Evolutionary conservation across 2,113 vertebrate genomes (phyloP).

Genomic region (Fulmarus glacialis): DNA sequence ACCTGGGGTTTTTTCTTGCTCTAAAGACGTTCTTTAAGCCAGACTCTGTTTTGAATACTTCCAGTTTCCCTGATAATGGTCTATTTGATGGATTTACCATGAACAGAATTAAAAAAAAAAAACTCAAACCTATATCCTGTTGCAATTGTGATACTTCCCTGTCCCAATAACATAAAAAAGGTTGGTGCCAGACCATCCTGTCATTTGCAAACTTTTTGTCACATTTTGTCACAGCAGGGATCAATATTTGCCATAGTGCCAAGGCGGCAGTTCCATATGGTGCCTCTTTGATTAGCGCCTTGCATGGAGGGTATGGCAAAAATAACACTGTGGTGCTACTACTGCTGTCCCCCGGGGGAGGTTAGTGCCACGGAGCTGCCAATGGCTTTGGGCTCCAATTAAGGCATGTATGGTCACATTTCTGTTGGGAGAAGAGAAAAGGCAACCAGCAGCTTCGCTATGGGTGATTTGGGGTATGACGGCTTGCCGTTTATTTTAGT

Average conservation of each 20-base stretch:
- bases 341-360: neutral
- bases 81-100: neutral
- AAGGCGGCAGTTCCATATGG: neutral
- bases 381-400: rapidly evolving
- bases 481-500: neutral
- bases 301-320: neutral
- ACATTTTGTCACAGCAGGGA: conserved; percentile 12
- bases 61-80: neutral
- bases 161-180: neutral
- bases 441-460: neutral
- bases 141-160: neutral
- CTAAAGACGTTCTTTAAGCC: neutral
- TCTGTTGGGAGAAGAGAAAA: neutral
- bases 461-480: rapidly evolving
- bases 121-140: neutral
- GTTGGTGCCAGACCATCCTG: neutral
- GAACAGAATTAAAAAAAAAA: neutral
- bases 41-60: neutral
- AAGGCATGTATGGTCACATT: rapidly evolving
- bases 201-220: neutral
- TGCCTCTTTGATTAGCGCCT: neutral
- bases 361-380: rapidly evolving
- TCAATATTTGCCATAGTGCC: conserved; percentile 8
- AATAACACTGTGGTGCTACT: rapidly evolving
- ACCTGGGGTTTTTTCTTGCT: neutral